phyloP scores from a whole-genome alignment of 2,113 vertebrate genomes.

The Solenodon paradoxus region DNA sequence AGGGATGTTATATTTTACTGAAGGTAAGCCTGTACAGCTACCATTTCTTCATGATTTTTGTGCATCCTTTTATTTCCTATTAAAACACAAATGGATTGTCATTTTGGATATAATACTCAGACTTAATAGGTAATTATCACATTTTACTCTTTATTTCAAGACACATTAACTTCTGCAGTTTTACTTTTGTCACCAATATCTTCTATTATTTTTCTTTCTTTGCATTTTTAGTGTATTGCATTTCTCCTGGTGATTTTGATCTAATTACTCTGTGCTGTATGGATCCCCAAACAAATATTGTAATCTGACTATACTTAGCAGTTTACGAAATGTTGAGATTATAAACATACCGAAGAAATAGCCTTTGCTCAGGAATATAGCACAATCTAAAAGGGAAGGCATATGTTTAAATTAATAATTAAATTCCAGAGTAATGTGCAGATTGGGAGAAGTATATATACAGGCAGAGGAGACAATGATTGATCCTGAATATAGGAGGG shows the following conservation, averaged over 20 bases:
- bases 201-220: background rate
- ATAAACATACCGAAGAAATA: background rate
- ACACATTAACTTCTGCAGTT: background rate
- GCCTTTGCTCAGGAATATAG: background rate
- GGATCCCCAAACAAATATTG: background rate
- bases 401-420: background rate
- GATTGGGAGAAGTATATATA: background rate
- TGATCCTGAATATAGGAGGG: background rate
- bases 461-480: background rate
- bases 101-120: background rate
- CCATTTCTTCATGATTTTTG: background rate
- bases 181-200: background rate
- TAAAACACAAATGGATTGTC: background rate
- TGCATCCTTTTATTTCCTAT: background rate
- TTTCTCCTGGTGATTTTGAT: background rate
- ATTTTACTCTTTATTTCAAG: background rate
- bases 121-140: background rate
- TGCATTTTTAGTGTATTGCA: background rate
- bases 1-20: background rate
- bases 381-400: background rate
- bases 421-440: background rate
- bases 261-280: background rate
- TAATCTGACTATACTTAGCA: background rate
- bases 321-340: background rate
- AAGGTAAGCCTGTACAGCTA: background rate